Evolutionary conservation across 2,113 vertebrate species (phyloP).

Genomic region (Calidris pugnax): DNA sequence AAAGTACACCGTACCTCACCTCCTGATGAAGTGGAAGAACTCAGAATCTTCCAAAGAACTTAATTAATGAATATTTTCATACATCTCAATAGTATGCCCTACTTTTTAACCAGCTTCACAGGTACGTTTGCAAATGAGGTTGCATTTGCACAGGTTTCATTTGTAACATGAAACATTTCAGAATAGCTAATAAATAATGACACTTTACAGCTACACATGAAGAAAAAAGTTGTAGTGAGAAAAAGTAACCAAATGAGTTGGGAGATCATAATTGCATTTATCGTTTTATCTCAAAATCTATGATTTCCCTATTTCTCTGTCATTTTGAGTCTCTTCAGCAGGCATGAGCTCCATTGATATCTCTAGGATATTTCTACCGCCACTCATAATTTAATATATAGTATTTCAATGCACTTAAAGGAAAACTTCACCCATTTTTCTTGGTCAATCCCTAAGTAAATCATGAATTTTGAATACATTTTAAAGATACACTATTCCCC

Average conservation of each 20-base stretch:
- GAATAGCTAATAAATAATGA: background rate
- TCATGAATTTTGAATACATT: background rate
- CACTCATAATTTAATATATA: background rate
- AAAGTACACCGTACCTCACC: background rate
- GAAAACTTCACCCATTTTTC: background rate
- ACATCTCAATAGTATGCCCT: background rate
- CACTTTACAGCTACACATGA: background rate
- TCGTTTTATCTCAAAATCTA: background rate
- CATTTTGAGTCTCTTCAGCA: background rate
- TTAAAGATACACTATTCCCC: background rate
- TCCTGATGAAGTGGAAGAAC: background rate
- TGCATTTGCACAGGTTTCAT: no score
- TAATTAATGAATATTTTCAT: background rate
- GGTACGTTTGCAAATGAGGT: conserved; percentile 4
- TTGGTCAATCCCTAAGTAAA: background rate
- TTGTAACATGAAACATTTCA: background rate
- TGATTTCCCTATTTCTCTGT: background rate
- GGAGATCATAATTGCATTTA: background rate
- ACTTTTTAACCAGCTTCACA: conserved; percentile 7
- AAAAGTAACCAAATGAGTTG: background rate
- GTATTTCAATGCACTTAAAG: background rate
- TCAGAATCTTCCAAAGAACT: background rate
- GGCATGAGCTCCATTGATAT: background rate
- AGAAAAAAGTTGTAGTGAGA: background rate
- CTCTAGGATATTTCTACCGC: background rate